Evolutionary conservation across 2,888 invertebrate genomes (phyloP), one percentile per base, ranked within the genome.

Genomic region (Ophion ventricosus): DNA sequence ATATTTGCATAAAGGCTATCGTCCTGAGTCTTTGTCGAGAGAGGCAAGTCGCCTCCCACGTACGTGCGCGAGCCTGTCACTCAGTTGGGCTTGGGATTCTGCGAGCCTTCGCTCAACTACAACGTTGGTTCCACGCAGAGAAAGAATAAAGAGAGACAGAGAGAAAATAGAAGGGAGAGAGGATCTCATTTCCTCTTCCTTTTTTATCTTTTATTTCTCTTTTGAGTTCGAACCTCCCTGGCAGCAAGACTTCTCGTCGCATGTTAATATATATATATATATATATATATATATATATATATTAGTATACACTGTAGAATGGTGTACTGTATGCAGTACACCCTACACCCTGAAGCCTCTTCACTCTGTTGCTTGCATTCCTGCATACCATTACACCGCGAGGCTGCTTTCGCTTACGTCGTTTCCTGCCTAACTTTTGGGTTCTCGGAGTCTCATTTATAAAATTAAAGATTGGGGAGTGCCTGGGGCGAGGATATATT

Each of bases 311-410:
- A 14, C 49, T 14, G 49, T 49, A 17, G 17, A 49, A 49, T 49
- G 49, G 49, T 11, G 49, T 49, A 69, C 23, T 57, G 11, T 69
- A 61, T 57, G 40, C 40, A 81, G 80, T 85, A 87, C 86, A 86
- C 87, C 84, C 89, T 91, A 88, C 90, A 89, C 90, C 90, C 92
- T 88, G 67, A 64, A 76, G 75, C 72, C 80, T 89, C 89, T 81
- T 80, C 89, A 87, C 88, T 90, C 87, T 89, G 88, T 72, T 64
- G 54, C 89, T 90, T 85, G 89, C 92, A 93, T 93, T 93, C 92
- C 93, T 93, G 93, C 93, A 93, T 93, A 90, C 89, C 88, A 93
- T 93, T 93, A 93, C 84, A 66, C 87, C 49, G 88, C 83, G 23
- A 78, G 87, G 79, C 72, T 77, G 89, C 89, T 91, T 92, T 88